Evolutionary conservation across 2,888 invertebrate genomes (phyloP).

Genomic region (Dicyrtomina minuta): DNA sequence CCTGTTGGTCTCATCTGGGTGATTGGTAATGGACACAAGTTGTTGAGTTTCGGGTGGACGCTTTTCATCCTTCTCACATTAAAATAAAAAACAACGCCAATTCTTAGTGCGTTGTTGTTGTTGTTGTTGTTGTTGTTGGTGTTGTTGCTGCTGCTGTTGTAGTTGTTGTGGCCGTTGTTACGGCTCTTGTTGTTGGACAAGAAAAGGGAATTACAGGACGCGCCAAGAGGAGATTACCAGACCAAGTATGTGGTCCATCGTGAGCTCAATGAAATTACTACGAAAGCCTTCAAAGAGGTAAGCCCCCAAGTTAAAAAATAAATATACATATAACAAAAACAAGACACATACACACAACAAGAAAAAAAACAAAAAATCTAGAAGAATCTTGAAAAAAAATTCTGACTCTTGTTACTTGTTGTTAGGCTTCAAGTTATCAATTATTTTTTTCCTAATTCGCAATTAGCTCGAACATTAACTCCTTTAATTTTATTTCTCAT

Average conservation of each 20-base stretch:
- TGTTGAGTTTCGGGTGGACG: slow-evolving; percentile 6
- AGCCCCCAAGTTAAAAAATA: slow-evolving; percentile 22
- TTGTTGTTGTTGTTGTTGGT: background rate
- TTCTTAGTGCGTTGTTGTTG: background rate
- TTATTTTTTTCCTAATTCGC: slow-evolving; percentile 28
- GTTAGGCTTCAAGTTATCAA: slow-evolving; percentile 22
- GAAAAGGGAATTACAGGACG: background rate
- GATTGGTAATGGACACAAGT: slow-evolving; percentile 19
- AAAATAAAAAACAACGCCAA: no score
- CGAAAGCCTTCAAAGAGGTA: slow-evolving; percentile 51
- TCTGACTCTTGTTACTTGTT: slow-evolving; percentile 24
- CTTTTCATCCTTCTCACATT: background rate
- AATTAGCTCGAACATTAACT: slow-evolving; percentile 26
- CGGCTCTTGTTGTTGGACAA: background rate
- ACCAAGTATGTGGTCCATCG: slow-evolving; percentile 49
- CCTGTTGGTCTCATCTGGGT: slow-evolving; percentile 7
- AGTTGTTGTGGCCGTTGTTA: background rate
- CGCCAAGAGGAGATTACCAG: slow-evolving; percentile 11
- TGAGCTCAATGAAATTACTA: slow-evolving; percentile 49
- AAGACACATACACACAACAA: background rate
- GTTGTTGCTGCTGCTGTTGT: background rate
- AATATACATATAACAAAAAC: background rate
- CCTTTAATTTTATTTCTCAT: background rate
- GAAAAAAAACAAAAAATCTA: background rate
- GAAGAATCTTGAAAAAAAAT: background rate